Conservation (phyloP, 2,113 vertebrate species). For the Nycticebus coucang region DNA sequence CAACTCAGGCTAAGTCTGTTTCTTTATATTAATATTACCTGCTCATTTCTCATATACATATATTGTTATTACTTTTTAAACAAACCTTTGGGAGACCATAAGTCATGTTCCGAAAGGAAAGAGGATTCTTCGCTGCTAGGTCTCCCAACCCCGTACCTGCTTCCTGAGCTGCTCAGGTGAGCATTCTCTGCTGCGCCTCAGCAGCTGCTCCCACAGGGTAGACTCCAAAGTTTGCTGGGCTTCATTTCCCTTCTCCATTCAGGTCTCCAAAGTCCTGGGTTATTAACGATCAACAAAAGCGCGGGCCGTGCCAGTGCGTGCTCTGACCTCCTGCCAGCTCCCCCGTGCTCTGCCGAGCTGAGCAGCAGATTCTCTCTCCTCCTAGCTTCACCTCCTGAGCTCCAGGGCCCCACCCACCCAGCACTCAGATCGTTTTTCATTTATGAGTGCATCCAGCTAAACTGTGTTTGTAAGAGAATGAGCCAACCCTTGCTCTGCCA, state of each 20-base stretch:
- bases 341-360: not conserved
- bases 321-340: slow-evolving; percentile 48
- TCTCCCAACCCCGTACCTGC: slow-evolving; percentile 64
- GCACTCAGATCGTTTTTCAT: slow-evolving; percentile 72
- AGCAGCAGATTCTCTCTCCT: not conserved
- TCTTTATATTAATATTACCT: not conserved
- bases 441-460: slow-evolving; percentile 72
- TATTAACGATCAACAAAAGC: slow-evolving; percentile 68
- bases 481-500: slow-evolving; percentile 41
- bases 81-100: not conserved
- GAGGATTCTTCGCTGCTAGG: fast-evolving
- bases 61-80: not conserved
- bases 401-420: slow-evolving; percentile 77
- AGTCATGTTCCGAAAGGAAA: not conserved
- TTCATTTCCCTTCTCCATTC: slow-evolving; percentile 62
- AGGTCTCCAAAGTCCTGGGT: slow-evolving; percentile 63
- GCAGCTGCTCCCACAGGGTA: slow-evolving; percentile 21
- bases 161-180: slow-evolving; percentile 49
- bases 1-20: not conserved
- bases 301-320: not conserved
- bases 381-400: slow-evolving; percentile 63
- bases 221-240: slow-evolving; percentile 57
- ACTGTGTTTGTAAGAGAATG: slow-evolving; percentile 47
- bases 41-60: not conserved
- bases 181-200: not conserved